phyloP scores from a whole-genome alignment of 2,113 vertebrate genomes.

The Rhinoptilus africanus region DNA sequence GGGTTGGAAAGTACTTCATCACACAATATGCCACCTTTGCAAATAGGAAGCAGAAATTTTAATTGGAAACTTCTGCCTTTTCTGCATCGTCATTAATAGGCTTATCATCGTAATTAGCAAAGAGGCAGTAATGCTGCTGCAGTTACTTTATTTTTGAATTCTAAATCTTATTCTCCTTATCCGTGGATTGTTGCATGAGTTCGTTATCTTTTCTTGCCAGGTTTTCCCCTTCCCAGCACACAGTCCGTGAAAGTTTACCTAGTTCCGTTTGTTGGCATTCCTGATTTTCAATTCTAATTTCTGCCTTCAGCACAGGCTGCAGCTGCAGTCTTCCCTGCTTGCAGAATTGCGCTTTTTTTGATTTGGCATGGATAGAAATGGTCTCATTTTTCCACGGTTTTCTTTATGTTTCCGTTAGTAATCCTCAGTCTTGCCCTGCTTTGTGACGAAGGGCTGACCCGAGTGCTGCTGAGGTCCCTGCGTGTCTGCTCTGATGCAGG shows the following conservation, averaged over 20 bases:
- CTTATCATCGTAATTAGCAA: background rate
- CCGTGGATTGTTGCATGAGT: background rate
- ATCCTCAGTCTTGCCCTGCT: background rate
- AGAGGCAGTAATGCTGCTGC: background rate
- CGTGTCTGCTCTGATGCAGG: accelerated
- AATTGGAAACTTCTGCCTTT: background rate
- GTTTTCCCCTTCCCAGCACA: background rate
- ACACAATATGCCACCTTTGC: background rate
- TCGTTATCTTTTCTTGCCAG: background rate
- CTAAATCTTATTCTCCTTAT: background rate
- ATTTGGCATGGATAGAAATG: background rate
- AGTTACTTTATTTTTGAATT: background rate
- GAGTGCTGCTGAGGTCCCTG: background rate
- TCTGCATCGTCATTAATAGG: background rate
- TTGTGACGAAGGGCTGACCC: background rate
- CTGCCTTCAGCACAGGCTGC: background rate
- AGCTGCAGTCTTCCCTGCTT: background rate
- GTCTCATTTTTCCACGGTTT: background rate
- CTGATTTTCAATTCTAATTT: background rate
- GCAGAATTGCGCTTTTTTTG: accelerated
- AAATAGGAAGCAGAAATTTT: background rate
- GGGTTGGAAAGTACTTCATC: background rate
- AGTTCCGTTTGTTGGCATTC: background rate
- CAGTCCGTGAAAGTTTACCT: background rate
- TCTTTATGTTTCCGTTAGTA: background rate